These are phyloP conservation scores for Alviniconcha marisindica DNA, from an alignment of 1,140 invertebrate species.

Conservation along the genomic window DNA sequence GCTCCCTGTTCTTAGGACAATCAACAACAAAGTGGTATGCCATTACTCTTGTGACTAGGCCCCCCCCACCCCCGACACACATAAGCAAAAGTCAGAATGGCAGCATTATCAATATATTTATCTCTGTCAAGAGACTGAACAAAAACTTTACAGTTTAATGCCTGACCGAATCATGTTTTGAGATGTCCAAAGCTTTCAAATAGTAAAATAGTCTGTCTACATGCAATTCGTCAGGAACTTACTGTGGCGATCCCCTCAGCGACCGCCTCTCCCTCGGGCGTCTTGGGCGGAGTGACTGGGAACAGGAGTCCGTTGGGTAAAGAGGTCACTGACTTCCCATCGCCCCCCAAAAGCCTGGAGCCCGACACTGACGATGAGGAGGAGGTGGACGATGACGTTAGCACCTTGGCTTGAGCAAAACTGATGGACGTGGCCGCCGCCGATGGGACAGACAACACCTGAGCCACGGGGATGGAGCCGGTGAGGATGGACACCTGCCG, in stretches of 20 bases:
- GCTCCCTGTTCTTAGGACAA: no score
- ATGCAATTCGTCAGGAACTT: constrained; percentile 6
- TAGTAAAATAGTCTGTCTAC: no score
- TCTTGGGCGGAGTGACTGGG: constrained; percentile 66
- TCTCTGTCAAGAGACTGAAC: no score
- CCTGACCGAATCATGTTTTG: neutral
- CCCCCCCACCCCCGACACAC: constrained; percentile 2
- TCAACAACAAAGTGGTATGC: no score
- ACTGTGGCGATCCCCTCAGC: constrained; percentile 38
- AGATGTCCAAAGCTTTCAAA: neutral
- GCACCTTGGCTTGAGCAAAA: neutral
- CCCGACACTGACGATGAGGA: neutral
- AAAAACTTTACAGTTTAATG: no score
- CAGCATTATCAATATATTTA: no score
- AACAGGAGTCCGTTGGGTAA: constrained; percentile 57
- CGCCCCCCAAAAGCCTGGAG: neutral
- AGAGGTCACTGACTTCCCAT: constrained; percentile 41
- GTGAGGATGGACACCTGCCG: neutral
- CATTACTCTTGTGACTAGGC: no score
- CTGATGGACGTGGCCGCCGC: neutral
- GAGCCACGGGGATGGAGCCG: constrained; percentile 3
- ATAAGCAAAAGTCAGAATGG: neutral
- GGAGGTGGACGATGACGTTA: neutral
- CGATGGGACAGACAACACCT: constrained; percentile 9
- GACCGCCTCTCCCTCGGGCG: constrained; percentile 59